phyloP scores from a whole-genome alignment of 2,113 vertebrate genomes.

The Nibea coibor region DNA sequence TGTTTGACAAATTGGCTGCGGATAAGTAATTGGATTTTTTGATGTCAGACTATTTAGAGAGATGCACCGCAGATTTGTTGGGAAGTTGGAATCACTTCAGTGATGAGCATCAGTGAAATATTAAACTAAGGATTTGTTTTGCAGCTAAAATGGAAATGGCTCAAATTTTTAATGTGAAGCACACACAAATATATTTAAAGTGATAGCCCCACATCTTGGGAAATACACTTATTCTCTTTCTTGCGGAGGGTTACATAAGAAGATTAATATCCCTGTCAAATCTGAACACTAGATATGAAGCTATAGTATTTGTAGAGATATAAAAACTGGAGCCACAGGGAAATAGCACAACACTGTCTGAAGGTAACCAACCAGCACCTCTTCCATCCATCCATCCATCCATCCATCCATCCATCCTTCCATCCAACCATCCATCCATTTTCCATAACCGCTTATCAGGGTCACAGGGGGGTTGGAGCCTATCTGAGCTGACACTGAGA shows the following conservation, averaged over 20 bases:
- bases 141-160: not conserved
- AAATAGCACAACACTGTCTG: not conserved
- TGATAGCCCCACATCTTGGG: not conserved
- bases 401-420: no score
- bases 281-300: not conserved
- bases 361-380: not conserved
- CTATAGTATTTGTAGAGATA: not conserved
- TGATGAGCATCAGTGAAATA: not conserved
- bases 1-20: constrained; percentile 49
- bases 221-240: not conserved
- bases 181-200: not conserved
- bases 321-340: not conserved
- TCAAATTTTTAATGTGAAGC: not conserved
- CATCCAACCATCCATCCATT: no score
- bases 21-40: constrained; percentile 62
- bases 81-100: constrained; percentile 26
- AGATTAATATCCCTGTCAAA: not conserved
- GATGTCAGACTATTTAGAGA: constrained; percentile 35
- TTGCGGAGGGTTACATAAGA: not conserved
- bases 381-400: not conserved
- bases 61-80: constrained; percentile 30
- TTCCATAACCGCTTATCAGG: no score
- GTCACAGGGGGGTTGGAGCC: no score
- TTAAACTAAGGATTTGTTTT: constrained; percentile 38
- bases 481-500: no score